These are phyloP conservation scores for Oncorhynchus gorbuscha DNA, from an alignment of 2,113 vertebrate species.

Conservation along the genomic window DNA sequence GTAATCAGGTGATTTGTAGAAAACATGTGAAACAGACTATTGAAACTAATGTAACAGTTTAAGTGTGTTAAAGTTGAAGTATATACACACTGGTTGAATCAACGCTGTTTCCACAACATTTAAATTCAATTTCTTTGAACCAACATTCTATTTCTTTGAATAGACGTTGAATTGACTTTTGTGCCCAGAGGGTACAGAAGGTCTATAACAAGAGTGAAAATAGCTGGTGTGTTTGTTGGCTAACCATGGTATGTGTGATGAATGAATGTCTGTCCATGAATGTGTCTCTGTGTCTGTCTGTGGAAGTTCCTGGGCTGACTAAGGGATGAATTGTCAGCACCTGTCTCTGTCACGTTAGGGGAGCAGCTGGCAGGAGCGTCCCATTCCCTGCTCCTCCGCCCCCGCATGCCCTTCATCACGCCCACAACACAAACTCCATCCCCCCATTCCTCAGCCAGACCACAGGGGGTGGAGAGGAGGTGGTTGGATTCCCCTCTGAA, in stretches of 20 bases:
- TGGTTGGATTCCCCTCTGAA: neutral
- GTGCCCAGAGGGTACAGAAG: too few species aligned
- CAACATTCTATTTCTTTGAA: too few species aligned
- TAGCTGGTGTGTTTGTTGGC: conserved; percentile 24
- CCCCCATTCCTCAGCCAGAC: neutral
- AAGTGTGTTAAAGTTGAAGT: neutral
- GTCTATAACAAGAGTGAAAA: neutral
- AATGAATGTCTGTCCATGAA: neutral
- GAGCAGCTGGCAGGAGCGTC: conserved; percentile 59
- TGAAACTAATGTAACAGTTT: neutral
- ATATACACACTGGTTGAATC: too few species aligned
- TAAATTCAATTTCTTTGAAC: too few species aligned
- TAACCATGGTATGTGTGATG: conserved; percentile 8
- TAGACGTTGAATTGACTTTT: too few species aligned
- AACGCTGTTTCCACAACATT: too few species aligned
- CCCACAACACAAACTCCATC: neutral
- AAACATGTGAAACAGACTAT: neutral
- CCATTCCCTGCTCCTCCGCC: conserved; percentile 35
- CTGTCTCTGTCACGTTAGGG: conserved; percentile 65
- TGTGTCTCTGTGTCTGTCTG: conserved; percentile 21
- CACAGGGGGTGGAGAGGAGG: neutral
- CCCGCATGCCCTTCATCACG: conserved; percentile 18
- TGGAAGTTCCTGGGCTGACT: conserved; percentile 26
- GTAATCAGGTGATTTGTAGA: neutral
- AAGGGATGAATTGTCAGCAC: conserved; percentile 56